These are phyloP conservation scores for Mya arenaria DNA, from an alignment of 1,140 invertebrate species.

Conservation along the genomic window DNA sequence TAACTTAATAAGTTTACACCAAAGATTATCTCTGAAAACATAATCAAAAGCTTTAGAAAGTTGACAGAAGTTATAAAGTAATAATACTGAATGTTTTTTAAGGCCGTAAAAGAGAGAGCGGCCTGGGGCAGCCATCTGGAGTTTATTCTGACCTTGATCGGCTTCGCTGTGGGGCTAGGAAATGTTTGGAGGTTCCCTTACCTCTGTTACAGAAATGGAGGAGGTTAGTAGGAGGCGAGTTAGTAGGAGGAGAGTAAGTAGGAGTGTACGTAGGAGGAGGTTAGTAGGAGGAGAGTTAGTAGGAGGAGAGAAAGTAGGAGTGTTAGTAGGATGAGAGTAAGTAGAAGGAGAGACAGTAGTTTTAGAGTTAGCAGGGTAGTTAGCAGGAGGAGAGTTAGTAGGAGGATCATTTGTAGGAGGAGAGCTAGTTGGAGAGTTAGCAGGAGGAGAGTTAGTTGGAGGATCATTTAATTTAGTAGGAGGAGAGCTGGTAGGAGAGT, in stretches of 20 bases:
- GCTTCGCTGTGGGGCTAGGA: conserved; percentile 46
- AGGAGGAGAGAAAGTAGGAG: neutral
- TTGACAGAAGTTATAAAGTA: neutral
- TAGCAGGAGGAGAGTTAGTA: neutral
- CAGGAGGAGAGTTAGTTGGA: neutral
- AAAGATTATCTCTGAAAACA: no score
- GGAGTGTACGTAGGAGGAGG: neutral
- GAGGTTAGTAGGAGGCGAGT: conserved; percentile 13
- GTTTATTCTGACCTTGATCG: conserved; percentile 44
- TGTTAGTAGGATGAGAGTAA: neutral
- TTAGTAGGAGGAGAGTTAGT: neutral
- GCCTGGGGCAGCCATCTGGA: conserved; percentile 46
- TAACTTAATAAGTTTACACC: no score
- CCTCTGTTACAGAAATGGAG: conserved; percentile 40
- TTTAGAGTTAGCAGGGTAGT: neutral
- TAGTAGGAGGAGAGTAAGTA: neutral
- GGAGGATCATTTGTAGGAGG: neutral
- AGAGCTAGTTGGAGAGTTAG: neutral
- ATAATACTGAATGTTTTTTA: neutral
- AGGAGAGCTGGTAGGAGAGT: neutral
- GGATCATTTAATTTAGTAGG: neutral
- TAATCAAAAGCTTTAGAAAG: no score
- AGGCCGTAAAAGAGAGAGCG: neutral
- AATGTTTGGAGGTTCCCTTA: conserved; percentile 50
- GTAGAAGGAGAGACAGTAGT: neutral